Percentiles rank a stretch among this genome's conserved stretches.
Conservation (phyloP, 2,797 vertebrate species). For the Oreochromis grahami region DNA sequence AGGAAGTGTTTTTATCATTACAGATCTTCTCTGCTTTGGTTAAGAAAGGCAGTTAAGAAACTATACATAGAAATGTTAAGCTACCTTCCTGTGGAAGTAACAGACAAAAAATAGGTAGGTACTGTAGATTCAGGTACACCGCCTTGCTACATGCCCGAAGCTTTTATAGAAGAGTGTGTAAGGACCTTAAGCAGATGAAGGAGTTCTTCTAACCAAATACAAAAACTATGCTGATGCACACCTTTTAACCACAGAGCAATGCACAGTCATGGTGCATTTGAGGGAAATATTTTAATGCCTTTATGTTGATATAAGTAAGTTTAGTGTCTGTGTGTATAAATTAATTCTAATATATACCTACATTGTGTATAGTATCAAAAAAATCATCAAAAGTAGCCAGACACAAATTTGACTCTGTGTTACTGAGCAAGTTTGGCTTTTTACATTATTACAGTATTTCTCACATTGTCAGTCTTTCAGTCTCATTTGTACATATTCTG, state of each 20-base stretch:
- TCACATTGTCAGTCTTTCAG: conserved; percentile 17
- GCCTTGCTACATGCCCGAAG: neutral
- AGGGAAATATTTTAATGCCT: conserved; percentile 55
- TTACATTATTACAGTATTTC: conserved; percentile 24
- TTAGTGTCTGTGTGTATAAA: conserved; percentile 68
- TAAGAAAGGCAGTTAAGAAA: neutral
- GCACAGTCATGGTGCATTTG: conserved; percentile 49
- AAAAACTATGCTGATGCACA: conserved; percentile 44
- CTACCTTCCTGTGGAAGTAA: conserved; percentile 18
- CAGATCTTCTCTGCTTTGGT: neutral
- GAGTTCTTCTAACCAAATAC: conserved; percentile 63
- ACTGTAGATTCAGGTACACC: neutral
- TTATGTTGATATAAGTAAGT: conserved; percentile 46
- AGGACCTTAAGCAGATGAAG: neutral
- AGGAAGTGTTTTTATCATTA: neutral
- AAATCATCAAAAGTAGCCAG: conserved; percentile 31
- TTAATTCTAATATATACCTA: conserved; percentile 79
- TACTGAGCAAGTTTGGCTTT: conserved; percentile 21
- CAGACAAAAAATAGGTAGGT: neutral
- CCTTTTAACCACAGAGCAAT: conserved; percentile 45
- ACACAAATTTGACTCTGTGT: neutral
- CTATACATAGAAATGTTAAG: conserved; percentile 29
- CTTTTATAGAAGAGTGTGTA: neutral
- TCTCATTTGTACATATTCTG: conserved; percentile 67
- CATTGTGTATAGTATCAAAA: conserved; percentile 50